Percentiles rank a stretch among this genome's conserved stretches.
Evolutionary conservation across 2,113 vertebrate genomes (phyloP).

Genomic region (Muntiacus muntjak): DNA sequence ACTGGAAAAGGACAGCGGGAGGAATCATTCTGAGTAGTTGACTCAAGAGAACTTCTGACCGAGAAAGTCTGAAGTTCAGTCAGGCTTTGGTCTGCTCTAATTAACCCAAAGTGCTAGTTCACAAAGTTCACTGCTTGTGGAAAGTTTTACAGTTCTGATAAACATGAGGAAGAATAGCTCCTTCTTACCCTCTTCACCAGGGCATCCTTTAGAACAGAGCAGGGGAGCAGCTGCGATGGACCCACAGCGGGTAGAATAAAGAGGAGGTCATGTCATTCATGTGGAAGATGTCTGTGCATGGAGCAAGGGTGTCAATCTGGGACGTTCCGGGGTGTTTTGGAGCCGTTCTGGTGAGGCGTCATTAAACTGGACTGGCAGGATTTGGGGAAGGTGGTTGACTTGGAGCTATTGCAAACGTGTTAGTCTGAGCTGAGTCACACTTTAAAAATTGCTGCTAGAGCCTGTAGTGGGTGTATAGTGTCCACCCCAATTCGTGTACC

Average conservation of each 20-base stretch:
- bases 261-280: fast-evolving
- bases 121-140: background rate
- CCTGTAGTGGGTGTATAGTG: background rate
- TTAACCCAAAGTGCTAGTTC: background rate
- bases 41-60: background rate
- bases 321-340: background rate
- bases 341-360: background rate
- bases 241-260: background rate
- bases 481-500: background rate
- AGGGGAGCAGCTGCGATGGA: background rate
- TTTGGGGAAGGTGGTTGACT: background rate
- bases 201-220: background rate
- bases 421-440: background rate
- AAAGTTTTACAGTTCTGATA: background rate
- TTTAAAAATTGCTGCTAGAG: background rate
- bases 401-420: background rate
- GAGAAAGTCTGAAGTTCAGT: background rate
- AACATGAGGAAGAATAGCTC: background rate
- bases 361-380: background rate
- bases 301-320: background rate
- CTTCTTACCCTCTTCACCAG: background rate
- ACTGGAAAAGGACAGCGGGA: background rate
- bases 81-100: background rate
- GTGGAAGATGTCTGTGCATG: no score
- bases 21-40: background rate